Percentiles rank a stretch among this genome's conserved stretches.
These are phyloP conservation scores for Neodiprion pinetum DNA, from an alignment of 1,140 invertebrate genomes.

Conservation along the genomic window DNA sequence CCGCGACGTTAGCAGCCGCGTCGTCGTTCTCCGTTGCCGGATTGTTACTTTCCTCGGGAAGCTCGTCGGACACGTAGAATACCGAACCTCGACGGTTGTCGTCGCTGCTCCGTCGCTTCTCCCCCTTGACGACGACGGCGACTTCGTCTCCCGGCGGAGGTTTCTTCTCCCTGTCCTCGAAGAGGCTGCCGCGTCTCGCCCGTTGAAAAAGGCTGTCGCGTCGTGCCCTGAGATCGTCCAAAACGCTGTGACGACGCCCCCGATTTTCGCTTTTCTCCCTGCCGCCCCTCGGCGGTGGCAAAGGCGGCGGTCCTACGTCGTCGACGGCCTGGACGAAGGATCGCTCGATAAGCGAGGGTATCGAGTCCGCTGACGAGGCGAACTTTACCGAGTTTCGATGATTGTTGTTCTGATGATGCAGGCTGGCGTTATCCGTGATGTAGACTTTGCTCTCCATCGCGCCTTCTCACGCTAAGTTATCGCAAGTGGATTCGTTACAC, in stretches of 20 bases:
- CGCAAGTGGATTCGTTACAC: no score
- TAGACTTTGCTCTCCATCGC: constrained; percentile 54
- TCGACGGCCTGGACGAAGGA: constrained; percentile 7
- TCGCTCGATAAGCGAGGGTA: constrained; percentile 53
- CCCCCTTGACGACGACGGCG: constrained; percentile 29
- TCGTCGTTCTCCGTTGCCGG: constrained; percentile 53
- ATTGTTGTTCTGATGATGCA: constrained; percentile 33
- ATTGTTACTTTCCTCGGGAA: constrained; percentile 45
- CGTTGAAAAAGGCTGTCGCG: constrained; percentile 53
- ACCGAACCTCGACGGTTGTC: constrained; percentile 38
- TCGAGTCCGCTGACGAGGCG: constrained; percentile 55
- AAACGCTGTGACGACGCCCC: constrained; percentile 49
- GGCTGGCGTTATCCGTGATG: constrained; percentile 45
- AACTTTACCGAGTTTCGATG: constrained; percentile 42
- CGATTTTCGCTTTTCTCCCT: background rate
- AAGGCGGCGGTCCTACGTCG: background rate
- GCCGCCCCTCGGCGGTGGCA: background rate
- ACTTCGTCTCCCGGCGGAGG: constrained; percentile 15
- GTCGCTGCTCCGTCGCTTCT: constrained; percentile 39
- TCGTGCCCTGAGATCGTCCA: constrained; percentile 54
- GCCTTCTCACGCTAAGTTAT: no score
- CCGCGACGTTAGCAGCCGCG: constrained; percentile 58
- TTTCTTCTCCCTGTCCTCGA: constrained; percentile 48
- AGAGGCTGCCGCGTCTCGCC: constrained; percentile 48
- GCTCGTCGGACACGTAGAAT: constrained; percentile 51